Conservation (phyloP, 2,888 invertebrate genomes). For the Phyllotreta striolata region DNA sequence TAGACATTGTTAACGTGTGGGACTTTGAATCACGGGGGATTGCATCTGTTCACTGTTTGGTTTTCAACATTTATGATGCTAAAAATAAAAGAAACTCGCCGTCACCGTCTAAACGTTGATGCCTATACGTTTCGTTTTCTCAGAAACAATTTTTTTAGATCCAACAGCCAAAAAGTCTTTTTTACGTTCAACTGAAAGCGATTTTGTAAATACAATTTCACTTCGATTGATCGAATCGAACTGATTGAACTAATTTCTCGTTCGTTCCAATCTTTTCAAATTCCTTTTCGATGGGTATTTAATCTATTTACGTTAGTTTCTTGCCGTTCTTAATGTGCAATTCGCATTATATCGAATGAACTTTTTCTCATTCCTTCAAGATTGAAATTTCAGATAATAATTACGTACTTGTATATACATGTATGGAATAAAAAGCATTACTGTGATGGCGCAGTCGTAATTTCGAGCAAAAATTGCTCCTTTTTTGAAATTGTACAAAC, state of each 20-base stretch:
- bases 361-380: too few species aligned
- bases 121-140: constrained; percentile 14
- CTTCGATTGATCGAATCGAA: too few species aligned
- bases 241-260: too few species aligned
- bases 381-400: too few species aligned
- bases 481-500: background rate
- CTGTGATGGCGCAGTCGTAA: background rate
- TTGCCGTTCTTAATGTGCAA: too few species aligned
- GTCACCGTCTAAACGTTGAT: constrained; percentile 24
- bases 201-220: too few species aligned
- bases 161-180: background rate
- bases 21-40: constrained; percentile 44
- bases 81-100: constrained; percentile 31
- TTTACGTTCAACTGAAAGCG: too few species aligned
- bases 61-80: constrained; percentile 31
- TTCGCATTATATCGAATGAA: too few species aligned
- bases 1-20: constrained; percentile 45
- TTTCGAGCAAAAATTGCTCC: background rate
- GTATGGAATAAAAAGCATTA: background rate
- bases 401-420: too few species aligned
- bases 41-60: constrained; percentile 40
- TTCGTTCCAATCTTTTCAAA: too few species aligned
- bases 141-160: constrained; percentile 17
- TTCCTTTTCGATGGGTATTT: too few species aligned
- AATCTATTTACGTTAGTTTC: too few species aligned